Conservation (phyloP, 2,888 invertebrate genomes). For the Cheilosia impressa region DNA sequence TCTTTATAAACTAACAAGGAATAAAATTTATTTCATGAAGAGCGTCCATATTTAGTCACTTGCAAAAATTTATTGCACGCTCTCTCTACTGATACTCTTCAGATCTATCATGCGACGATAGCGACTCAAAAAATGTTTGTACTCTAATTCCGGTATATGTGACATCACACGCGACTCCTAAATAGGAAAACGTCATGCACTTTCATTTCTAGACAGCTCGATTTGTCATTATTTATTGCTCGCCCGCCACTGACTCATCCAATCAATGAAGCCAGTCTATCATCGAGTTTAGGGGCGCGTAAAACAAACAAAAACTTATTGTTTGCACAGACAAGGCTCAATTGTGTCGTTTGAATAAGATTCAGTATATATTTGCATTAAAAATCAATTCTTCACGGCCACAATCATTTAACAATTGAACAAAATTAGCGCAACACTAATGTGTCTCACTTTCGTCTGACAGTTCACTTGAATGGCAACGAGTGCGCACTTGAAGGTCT, state of each 20-base stretch:
- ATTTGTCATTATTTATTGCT: background rate
- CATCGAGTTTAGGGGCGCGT: background rate
- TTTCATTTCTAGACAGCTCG: background rate
- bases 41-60: no score
- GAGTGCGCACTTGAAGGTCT: conserved; percentile 60
- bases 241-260: conserved; percentile 1
- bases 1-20: no score
- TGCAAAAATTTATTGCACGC: no score
- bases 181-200: background rate
- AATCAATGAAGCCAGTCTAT: conserved; percentile 14
- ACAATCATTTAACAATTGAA: conserved; percentile 53
- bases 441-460: conserved; percentile 43
- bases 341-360: conserved; percentile 15
- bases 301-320: background rate
- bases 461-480: conserved; percentile 40
- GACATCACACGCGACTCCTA: no score
- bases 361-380: conserved; percentile 36
- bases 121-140: no score
- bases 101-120: no score
- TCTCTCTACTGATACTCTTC: no score
- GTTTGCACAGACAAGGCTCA: conserved; percentile 17
- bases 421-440: conserved; percentile 64
- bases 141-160: no score
- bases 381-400: conserved; percentile 50
- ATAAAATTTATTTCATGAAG: no score